A percentile compares a stretch with the other conserved stretches of the same genome.
These are phyloP conservation scores for Phrynosoma platyrhinos DNA, from an alignment of 2,113 vertebrate genomes.

Conservation along the genomic window DNA sequence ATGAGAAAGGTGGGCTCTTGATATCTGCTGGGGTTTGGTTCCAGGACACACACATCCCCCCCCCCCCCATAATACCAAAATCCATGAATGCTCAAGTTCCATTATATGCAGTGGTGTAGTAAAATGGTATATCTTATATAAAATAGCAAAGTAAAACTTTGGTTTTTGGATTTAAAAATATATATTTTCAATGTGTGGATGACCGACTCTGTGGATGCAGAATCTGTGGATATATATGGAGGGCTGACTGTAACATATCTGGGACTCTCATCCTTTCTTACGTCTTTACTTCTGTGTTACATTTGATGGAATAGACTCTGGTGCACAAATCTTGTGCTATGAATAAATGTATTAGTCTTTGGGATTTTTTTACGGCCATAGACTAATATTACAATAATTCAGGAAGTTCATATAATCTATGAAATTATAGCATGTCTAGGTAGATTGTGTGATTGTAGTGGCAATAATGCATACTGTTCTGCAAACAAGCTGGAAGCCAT, in stretches of 20 bases:
- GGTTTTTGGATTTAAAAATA: too few species aligned
- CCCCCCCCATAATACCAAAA: too few species aligned
- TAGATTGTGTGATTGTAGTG: neutral
- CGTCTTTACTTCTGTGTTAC: neutral
- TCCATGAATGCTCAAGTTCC: too few species aligned
- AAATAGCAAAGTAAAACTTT: too few species aligned
- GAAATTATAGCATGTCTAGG: neutral
- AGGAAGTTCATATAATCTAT: neutral
- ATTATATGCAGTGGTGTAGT: too few species aligned
- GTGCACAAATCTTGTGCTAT: neutral
- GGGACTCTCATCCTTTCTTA: neutral
- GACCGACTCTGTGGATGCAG: too few species aligned
- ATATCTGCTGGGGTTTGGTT: too few species aligned
- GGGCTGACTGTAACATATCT: neutral
- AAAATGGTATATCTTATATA: too few species aligned
- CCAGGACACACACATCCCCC: too few species aligned
- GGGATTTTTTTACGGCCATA: neutral
- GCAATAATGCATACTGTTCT: neutral
- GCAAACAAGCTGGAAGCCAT: neutral
- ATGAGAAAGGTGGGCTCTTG: conserved; percentile 28
- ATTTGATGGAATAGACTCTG: too few species aligned
- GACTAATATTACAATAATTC: neutral
- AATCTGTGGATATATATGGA: too few species aligned
- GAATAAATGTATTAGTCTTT: neutral
- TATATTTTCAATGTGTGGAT: too few species aligned